Evolutionary conservation across 2,797 vertebrate genomes (phyloP).

Genomic region (Tapera naevia): DNA sequence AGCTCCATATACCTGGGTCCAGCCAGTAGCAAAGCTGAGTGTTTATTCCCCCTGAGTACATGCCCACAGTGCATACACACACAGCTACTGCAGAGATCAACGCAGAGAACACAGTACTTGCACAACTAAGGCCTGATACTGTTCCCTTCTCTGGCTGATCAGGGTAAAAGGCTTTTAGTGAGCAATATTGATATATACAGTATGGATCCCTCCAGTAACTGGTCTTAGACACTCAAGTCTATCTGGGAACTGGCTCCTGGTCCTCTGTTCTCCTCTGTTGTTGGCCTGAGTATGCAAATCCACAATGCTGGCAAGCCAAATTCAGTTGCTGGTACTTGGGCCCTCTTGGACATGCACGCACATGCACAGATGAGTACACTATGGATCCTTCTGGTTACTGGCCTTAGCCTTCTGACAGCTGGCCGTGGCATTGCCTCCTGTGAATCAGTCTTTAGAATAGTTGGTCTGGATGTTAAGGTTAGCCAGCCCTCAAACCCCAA

Average conservation of each 20-base stretch:
- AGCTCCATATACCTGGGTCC: background rate
- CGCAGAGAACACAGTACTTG: rapidly evolving
- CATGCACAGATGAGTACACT: background rate
- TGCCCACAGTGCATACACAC: rapidly evolving
- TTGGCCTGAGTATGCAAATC: background rate
- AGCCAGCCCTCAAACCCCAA: background rate
- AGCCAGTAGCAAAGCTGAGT: background rate
- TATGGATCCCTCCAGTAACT: background rate
- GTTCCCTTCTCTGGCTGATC: background rate
- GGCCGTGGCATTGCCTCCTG: background rate
- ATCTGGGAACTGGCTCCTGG: rapidly evolving
- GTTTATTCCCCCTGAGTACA: background rate
- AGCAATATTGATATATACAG: background rate
- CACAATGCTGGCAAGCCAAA: rapidly evolving
- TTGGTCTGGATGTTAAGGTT: background rate
- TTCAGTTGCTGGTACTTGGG: background rate
- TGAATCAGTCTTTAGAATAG: background rate
- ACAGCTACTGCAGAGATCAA: background rate
- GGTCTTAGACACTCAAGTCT: background rate
- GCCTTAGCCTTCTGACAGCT: background rate
- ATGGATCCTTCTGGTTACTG: background rate
- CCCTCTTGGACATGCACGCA: background rate
- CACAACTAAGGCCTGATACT: background rate
- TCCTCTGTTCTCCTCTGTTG: background rate
- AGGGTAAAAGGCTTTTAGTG: background rate